Evolutionary conservation across 2,113 vertebrate genomes (phyloP).

Genomic region (Baryphthengus martii): DNA sequence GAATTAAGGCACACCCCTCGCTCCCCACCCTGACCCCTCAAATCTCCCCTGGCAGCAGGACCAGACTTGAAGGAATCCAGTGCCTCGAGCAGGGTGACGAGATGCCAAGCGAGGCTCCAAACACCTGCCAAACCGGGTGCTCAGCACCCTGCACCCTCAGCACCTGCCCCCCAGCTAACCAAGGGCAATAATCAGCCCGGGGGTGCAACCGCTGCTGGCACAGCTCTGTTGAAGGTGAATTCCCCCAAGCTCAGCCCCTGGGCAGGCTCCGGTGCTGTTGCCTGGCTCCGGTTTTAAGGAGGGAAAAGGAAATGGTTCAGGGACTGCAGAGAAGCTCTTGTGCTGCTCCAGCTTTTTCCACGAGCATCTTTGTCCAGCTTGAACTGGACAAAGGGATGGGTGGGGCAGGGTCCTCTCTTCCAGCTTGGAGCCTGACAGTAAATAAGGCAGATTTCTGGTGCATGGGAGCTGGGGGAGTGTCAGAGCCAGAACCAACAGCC

Average conservation of each 20-base stretch:
- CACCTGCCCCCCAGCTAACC: background rate
- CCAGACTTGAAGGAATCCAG: background rate
- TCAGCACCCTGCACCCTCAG: background rate
- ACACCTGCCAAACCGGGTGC: background rate
- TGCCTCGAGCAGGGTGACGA: fast-evolving
- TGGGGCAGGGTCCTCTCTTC: background rate
- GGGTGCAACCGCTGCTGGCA: background rate
- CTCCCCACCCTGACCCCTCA: background rate
- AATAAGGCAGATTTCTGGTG: background rate
- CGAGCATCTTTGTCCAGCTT: background rate
- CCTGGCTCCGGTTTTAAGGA: background rate
- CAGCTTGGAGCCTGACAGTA: fast-evolving
- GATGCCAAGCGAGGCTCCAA: background rate
- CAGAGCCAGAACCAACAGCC: background rate
- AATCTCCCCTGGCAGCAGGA: background rate
- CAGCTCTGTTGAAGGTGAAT: background rate
- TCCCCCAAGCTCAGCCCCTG: background rate
- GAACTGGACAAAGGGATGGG: background rate
- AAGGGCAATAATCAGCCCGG: background rate
- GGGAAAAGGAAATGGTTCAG: background rate
- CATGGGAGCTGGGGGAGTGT: background rate
- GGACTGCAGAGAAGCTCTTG: background rate
- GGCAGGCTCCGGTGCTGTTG: background rate
- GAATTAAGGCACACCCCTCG: background rate
- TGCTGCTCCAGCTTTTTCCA: background rate